Evolutionary conservation across 2,888 invertebrate genomes (phyloP), one percentile per base, ranked within the genome.

Genomic region (Phalera bucephala): DNA sequence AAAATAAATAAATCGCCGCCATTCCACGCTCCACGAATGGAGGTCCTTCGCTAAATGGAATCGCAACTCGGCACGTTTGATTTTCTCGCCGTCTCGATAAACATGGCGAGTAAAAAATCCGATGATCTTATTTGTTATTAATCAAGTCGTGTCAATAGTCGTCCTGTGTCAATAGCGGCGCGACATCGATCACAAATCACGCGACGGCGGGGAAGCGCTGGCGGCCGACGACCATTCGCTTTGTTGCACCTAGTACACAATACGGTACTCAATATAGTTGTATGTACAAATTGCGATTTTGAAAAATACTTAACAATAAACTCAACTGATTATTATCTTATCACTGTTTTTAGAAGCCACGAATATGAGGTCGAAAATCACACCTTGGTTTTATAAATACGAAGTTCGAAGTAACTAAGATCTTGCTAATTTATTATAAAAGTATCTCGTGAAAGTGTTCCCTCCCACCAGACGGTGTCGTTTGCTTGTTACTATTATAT

Each of bases 1-100:
- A 61, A 56, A 54, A 40, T 53, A 56, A 58, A 65, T 50, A 64
- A 50, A 61, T 61, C 41, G 57, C 44, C 12, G 23, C 31, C 45
- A 47, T 45, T 49, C 36, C 33, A 41, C 36, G 30, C 43, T 33
- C 49, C 40, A 53, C 54, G 43, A 40, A 45, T 40, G 42, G 21
- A 30, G 52, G 32, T 45, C 43, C 30, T 45, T 44, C 20, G 32
- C 34, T 41, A 43, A 45, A 52, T 50, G 29, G 40, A 52, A 49
- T 53, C 31, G 39, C 20, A 39, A 46, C 27, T 40, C 43, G 20
- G 22, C 36, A 34, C 31, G 34, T 41, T 30, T 31, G 39, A 56
- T 42, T 48, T 44, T n/a, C 11, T 44, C 22, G n/a, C n/a, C n/a
- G n/a, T 22, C 33, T 36, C 35, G 32, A 56, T 40, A 34, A 35